Evolutionary conservation across 1,140 invertebrate species (phyloP).

Genomic region (Agrypnia vestita): DNA sequence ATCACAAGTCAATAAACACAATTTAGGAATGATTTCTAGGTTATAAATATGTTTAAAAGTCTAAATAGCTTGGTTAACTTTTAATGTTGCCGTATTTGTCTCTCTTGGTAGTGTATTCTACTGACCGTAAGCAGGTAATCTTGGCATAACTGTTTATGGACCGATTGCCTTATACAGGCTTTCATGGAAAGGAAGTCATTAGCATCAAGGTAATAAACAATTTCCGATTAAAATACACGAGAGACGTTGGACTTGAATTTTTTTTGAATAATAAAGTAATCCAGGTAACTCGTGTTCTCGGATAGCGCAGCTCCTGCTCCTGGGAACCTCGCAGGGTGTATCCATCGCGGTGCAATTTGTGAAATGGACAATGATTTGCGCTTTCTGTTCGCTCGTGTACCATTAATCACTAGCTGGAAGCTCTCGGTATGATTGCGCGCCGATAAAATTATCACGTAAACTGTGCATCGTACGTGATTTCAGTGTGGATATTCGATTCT

Average conservation of each 20-base stretch:
- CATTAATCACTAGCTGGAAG: conserved; percentile 18
- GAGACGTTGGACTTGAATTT: background rate
- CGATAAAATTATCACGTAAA: conserved; percentile 9
- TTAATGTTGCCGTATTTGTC: too few relatives aligned
- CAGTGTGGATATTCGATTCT: background rate
- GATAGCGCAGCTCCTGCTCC: too few relatives aligned
- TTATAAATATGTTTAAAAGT: too few relatives aligned
- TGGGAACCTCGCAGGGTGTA: background rate
- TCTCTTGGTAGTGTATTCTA: too few relatives aligned
- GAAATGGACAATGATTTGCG: conserved; percentile 33
- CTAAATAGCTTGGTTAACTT: too few relatives aligned
- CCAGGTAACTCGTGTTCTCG: too few relatives aligned
- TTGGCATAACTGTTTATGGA: background rate
- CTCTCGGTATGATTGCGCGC: conserved; percentile 7
- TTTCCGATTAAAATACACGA: background rate
- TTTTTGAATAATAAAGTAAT: too few relatives aligned
- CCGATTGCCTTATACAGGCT: background rate
- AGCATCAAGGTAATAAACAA: background rate
- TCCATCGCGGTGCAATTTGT: conserved; percentile 17
- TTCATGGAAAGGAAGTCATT: background rate
- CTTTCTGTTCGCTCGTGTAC: background rate
- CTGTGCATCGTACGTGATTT: conserved; percentile 1
- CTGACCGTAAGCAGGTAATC: background rate
- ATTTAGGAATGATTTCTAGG: too few relatives aligned
- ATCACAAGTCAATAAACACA: too few relatives aligned